Evolutionary conservation across 1,140 invertebrate species (phyloP), one percentile per base, ranked within the genome.

Genomic region (Zophobas morio): DNA sequence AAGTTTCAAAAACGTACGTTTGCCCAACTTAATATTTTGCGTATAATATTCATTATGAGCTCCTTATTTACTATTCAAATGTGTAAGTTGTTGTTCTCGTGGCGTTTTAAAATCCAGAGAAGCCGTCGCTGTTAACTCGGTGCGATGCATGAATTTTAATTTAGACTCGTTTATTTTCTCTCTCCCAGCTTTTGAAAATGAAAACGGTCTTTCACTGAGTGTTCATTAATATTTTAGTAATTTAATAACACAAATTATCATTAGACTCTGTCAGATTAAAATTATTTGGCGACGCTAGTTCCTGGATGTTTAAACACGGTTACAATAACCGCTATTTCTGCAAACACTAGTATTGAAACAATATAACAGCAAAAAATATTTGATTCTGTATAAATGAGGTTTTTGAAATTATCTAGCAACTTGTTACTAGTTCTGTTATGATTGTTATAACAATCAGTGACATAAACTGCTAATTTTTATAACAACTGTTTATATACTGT

Each of bases 191-290:
- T 77, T 77, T 79, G 71, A 74, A 77, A 79, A 77, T 70, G 78
- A 77, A 75, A 79, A 77, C 75, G 70, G 78, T 74, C 75, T 77
- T 71, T 76, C 75, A 77, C 74, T 70, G 71, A 77, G 71, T 47
- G 57, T 77, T 79, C 75, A 79, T 79, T 76, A 79, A 79, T 79
- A 79, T 79, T 74, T 73, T 77, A 77, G 71, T 79, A 79, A 79
- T 79, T 77, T 74, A 79, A 79, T 79, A 72, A 79, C 70, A 34
- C 40, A 79, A 79, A 79, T 79, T 79, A 75, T 79, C 75, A 77
- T 79, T 79, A 78, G 56, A 71, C 54, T 60, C 73, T 57, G 73
- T 6, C 57, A 46, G 63, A 75, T 75, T 75, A 57, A 63, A 47
- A 63, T 36, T 40, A 63, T 75, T 56, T 75, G 37, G 39, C 71